Percentiles rank a stretch among this genome's conserved stretches.
phyloP scores from a whole-genome alignment of 2,113 vertebrate genomes.

The Chaetops frenatus region DNA sequence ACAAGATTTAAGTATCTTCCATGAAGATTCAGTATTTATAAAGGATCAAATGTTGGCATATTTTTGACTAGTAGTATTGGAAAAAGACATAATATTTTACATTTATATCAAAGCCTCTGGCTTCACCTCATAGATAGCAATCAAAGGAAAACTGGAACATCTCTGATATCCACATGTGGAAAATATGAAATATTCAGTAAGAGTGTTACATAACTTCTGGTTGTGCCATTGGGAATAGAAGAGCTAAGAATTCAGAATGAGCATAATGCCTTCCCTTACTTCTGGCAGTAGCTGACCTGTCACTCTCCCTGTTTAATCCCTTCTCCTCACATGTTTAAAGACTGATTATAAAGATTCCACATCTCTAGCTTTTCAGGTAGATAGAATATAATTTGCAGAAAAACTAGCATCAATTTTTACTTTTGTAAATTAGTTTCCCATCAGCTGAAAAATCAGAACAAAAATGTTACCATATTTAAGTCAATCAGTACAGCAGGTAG shows the following conservation, averaged over 20 bases:
- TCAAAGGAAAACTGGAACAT: slow-evolving; percentile 10
- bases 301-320: background rate
- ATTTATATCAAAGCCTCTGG: background rate
- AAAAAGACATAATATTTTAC: background rate
- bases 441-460: background rate
- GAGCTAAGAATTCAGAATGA: background rate
- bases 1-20: background rate
- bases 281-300: background rate
- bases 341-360: background rate
- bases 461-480: background rate
- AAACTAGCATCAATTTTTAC: background rate
- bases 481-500: background rate
- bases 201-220: background rate
- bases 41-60: background rate
- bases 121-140: background rate
- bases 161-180: background rate
- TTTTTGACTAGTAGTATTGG: background rate
- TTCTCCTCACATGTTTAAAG: background rate
- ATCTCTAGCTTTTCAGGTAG: background rate
- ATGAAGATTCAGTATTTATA: background rate
- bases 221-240: background rate
- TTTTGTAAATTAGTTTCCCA: background rate
- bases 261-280: background rate
- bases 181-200: slow-evolving; percentile 3
- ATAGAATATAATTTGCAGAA: background rate